Evolutionary conservation across 2,888 invertebrate genomes (phyloP).

Genomic region (Epistrophe grossulariae): DNA sequence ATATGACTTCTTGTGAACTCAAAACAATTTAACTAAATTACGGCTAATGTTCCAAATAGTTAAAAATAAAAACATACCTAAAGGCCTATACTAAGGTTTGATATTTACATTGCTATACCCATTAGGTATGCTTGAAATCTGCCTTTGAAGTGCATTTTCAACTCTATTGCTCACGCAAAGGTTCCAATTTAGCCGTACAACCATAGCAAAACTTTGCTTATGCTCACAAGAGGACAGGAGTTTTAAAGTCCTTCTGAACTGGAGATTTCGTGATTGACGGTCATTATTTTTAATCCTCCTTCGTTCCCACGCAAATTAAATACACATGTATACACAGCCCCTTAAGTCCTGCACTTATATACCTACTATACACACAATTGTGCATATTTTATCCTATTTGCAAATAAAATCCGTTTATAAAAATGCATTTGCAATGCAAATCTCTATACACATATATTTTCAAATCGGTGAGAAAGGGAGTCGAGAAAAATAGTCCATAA

Average conservation of each 20-base stretch:
- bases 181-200: conserved; percentile 23
- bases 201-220: conserved; percentile 17
- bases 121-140: no score
- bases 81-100: background rate
- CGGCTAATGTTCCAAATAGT: conserved; percentile 43
- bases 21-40: conserved; percentile 66
- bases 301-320: conserved; percentile 44
- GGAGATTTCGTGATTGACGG: conserved; percentile 66
- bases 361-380: background rate
- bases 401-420: conserved; percentile 25
- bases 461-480: background rate
- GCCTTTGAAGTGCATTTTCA: conserved; percentile 21
- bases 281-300: conserved; percentile 46
- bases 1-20: conserved; percentile 26
- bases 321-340: background rate
- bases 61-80: background rate
- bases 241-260: conserved; percentile 36
- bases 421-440: conserved; percentile 26
- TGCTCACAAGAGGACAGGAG: background rate
- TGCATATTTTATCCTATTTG: conserved; percentile 10
- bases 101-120: background rate
- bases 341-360: background rate
- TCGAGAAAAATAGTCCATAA: background rate
- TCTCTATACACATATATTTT: background rate
- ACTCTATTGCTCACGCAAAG: conserved; percentile 31